phyloP scores from a whole-genome alignment of 92 coral and sea anemone species.

The Zoanthus gigantus region DNA sequence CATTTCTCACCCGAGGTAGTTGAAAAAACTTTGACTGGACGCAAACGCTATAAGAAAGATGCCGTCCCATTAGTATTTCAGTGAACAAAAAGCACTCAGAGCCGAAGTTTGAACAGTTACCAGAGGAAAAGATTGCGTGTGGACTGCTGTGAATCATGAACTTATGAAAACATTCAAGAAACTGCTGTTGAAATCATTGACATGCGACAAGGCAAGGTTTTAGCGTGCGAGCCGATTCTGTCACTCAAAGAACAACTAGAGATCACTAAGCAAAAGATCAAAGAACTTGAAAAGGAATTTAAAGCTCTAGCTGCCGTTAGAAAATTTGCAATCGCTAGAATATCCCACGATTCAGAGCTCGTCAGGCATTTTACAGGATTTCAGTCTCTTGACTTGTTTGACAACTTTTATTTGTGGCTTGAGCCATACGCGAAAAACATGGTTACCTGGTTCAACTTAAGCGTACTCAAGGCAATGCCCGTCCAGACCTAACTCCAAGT shows the following conservation, averaged over 20 bases:
- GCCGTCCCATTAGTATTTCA: too few species aligned
- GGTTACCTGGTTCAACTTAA: conserved; percentile 15
- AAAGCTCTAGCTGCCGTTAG: not conserved
- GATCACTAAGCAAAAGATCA: conserved; percentile 1
- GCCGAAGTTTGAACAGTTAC: not conserved
- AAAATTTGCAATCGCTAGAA: conserved; percentile 22
- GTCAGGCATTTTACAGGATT: conserved; percentile 14
- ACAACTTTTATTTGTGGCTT: conserved; percentile 11
- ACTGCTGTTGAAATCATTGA: not conserved
- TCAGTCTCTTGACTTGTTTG: conserved; percentile 16
- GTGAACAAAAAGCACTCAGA: too few species aligned
- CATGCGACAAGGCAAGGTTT: too few species aligned
- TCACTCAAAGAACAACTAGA: conserved; percentile 10
- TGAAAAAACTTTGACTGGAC: too few species aligned
- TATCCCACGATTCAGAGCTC: conserved; percentile 23
- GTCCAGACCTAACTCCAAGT: not conserved
- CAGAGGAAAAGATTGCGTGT: not conserved
- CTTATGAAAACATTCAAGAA: not conserved
- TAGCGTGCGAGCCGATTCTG: too few species aligned
- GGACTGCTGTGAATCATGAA: not conserved
- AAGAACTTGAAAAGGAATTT: not conserved
- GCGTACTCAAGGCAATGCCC: not conserved
- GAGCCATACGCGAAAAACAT: conserved; percentile 7
- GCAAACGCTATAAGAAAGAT: too few species aligned
- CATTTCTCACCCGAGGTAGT: not conserved